phyloP scores from a whole-genome alignment of 2,888 invertebrate species.

The Drosophila anomalipes region DNA sequence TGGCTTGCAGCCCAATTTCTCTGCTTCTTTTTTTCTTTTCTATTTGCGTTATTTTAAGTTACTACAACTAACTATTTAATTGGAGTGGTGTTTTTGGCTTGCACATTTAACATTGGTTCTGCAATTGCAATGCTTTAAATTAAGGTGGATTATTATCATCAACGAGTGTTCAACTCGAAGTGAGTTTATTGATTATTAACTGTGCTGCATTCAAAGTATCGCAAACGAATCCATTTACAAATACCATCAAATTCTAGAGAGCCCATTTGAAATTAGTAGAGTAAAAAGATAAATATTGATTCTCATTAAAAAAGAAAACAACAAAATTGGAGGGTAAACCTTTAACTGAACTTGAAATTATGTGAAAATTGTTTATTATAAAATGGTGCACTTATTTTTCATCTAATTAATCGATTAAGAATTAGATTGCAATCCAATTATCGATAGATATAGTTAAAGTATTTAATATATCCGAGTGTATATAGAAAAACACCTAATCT shows the following conservation, averaged over 20 bases:
- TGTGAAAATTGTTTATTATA: background rate
- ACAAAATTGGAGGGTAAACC: no score
- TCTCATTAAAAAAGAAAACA: background rate
- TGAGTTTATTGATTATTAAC: background rate
- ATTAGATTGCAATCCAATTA: background rate
- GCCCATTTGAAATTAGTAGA: background rate
- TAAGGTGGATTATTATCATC: background rate
- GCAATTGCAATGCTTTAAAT: background rate
- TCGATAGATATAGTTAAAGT: background rate
- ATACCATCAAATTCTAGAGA: background rate
- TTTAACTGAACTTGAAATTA: background rate
- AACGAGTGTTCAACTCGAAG: background rate
- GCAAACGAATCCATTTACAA: background rate
- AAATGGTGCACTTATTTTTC: background rate
- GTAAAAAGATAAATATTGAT: background rate
- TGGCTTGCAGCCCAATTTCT: constrained; percentile 25
- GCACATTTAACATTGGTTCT: no score
- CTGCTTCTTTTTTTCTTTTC: background rate
- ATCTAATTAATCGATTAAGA: background rate
- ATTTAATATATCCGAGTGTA: background rate
- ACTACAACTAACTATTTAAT: constrained; percentile 33
- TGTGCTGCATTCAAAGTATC: no score
- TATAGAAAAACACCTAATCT: no score
- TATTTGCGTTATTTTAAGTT: constrained; percentile 1
- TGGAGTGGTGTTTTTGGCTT: constrained; percentile 7